A percentile compares a stretch with the other conserved stretches of the same genome.
Conservation (phyloP, 2,888 invertebrate species). For the Hecatera dysodea region DNA sequence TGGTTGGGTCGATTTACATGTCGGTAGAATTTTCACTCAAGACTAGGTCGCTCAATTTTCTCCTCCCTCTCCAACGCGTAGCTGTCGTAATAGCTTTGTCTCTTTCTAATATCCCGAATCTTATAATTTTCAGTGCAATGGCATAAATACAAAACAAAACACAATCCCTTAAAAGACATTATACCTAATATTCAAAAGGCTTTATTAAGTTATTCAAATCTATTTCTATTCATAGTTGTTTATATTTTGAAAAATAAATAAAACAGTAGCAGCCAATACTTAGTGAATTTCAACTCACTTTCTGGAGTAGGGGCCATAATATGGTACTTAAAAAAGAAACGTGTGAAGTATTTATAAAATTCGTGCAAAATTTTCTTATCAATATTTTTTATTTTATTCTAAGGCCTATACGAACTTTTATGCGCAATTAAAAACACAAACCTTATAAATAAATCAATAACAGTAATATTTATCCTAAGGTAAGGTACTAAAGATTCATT, state of each 20-base stretch:
- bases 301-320: not conserved
- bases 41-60: not conserved
- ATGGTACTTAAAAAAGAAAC: not conserved
- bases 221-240: not conserved
- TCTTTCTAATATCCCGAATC: slow-evolving; percentile 9
- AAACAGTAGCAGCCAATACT: not conserved
- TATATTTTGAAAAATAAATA: not conserved
- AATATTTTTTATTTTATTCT: slow-evolving; percentile 17
- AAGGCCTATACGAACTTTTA: slow-evolving; percentile 15
- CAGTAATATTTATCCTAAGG: slow-evolving; percentile 6
- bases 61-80: slow-evolving; percentile 11
- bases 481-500: slow-evolving; percentile 26
- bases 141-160: not conserved
- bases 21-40: slow-evolving; percentile 20
- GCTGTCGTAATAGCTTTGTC: not conserved
- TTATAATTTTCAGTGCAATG: not conserved
- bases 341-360: slow-evolving; percentile 1
- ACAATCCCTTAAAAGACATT: slow-evolving; percentile 5
- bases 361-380: not conserved
- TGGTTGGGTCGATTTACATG: slow-evolving; percentile 48
- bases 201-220: not conserved
- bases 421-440: slow-evolving; percentile 39
- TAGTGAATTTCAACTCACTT: not conserved
- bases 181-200: not conserved
- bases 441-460: slow-evolving; percentile 36